phyloP scores from a whole-genome alignment of 2,888 invertebrate genomes.

The Clusia tigrina region DNA sequence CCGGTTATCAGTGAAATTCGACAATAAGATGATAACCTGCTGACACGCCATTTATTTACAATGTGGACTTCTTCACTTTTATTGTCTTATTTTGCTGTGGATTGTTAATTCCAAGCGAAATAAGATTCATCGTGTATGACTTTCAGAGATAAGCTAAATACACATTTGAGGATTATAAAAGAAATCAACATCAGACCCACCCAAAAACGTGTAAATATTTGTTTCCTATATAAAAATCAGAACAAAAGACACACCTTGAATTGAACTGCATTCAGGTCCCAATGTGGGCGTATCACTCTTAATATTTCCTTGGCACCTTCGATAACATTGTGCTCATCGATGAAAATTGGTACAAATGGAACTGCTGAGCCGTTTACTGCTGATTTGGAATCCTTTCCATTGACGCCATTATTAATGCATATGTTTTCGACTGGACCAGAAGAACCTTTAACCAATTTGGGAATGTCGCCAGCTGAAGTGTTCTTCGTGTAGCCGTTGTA shows the following conservation, averaged over 20 bases:
- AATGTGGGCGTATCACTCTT: conserved; percentile 73
- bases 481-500: conserved; percentile 56
- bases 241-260: conserved; percentile 72
- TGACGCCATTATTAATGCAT: conserved; percentile 18
- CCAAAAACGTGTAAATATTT: too few species aligned
- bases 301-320: conserved; percentile 75
- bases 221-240: background rate
- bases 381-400: background rate
- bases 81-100: too few species aligned
- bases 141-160: too few species aligned
- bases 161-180: too few species aligned
- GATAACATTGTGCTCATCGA: conserved; percentile 74
- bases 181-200: too few species aligned
- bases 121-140: too few species aligned
- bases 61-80: too few species aligned
- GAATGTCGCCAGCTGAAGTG: conserved; percentile 48
- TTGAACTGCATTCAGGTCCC: conserved; percentile 72
- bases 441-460: conserved; percentile 19
- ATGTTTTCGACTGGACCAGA: conserved; percentile 32
- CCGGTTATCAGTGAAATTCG: conserved; percentile 1
- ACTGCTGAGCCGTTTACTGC: conserved; percentile 30
- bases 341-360: conserved; percentile 68
- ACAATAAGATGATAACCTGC: background rate
- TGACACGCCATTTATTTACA: too few species aligned
- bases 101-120: too few species aligned